Conservation (phyloP, 1,140 invertebrate species). For the silkworm (Bombyx mori) region DNA sequence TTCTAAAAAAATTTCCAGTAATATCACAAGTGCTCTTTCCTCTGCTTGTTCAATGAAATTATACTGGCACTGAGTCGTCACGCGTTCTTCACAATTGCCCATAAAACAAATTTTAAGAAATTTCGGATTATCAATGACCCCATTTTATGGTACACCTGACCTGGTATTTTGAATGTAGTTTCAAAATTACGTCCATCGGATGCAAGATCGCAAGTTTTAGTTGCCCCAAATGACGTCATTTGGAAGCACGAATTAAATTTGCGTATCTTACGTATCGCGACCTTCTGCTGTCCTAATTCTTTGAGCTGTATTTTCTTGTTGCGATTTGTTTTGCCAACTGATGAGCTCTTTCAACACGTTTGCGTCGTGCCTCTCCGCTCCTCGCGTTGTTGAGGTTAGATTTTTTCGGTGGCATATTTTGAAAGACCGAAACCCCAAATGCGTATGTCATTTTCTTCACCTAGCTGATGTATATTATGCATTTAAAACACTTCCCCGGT, state of each 20-base stretch:
- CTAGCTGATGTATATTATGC: no score
- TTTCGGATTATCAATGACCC: constrained; percentile 42
- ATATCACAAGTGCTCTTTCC: constrained; percentile 29
- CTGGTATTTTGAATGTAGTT: constrained; percentile 64
- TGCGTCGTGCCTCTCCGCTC: constrained; percentile 30
- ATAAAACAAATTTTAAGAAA: constrained; percentile 66
- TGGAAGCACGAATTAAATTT: constrained; percentile 56
- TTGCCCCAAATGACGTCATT: constrained; percentile 28
- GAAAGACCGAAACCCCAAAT: no score
- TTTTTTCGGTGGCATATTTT: constrained; percentile 24
- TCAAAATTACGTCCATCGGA: constrained; percentile 30
- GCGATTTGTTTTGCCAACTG: constrained; percentile 24
- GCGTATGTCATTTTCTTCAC: no score
- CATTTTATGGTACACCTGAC: constrained; percentile 62
- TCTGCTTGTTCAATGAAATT: constrained; percentile 25
- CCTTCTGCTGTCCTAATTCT: constrained; percentile 24
- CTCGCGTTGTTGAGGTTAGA: constrained; percentile 26
- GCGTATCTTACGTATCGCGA: constrained; percentile 40
- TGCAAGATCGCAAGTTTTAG: constrained; percentile 16
- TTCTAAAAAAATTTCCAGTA: constrained; percentile 32
- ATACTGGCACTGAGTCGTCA: constrained; percentile 22
- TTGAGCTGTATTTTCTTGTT: constrained; percentile 33
- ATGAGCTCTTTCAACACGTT: constrained; percentile 30
- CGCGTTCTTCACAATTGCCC: constrained; percentile 31
- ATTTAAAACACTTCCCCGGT: no score